Evolutionary conservation across 2,888 invertebrate genomes (phyloP).

Genomic region (Nephrotoma guestfalica): DNA sequence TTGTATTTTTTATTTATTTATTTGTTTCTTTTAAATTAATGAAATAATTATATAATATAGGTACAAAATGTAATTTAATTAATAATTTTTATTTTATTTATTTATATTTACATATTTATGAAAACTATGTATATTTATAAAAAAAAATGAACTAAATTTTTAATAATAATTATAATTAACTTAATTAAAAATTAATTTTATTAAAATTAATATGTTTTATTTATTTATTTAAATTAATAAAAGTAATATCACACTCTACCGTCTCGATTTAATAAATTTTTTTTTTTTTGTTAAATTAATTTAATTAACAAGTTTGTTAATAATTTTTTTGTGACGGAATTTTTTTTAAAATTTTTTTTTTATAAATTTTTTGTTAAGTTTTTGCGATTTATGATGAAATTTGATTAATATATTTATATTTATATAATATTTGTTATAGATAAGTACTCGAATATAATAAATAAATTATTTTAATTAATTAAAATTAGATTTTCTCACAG

Average conservation of each 20-base stretch:
- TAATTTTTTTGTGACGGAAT: neutral
- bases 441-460: neutral
- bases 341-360: neutral
- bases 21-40: neutral
- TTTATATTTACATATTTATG: neutral
- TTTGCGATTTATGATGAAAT: slow-evolving; percentile 7
- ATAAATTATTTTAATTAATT: neutral
- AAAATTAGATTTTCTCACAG: neutral
- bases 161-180: neutral
- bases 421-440: neutral
- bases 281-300: neutral
- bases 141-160: neutral
- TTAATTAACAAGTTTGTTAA: neutral
- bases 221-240: slow-evolving; percentile 9
- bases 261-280: slow-evolving; percentile 7
- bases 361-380: neutral
- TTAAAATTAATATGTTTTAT: neutral
- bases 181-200: neutral
- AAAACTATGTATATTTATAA: neutral
- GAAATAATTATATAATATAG: neutral
- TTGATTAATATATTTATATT: slow-evolving; percentile 5
- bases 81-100: neutral
- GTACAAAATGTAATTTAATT: neutral
- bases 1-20: neutral
- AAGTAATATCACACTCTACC: slow-evolving; percentile 15